phyloP scores from a whole-genome alignment of 2,888 invertebrate genomes.

The Tipula unca region DNA sequence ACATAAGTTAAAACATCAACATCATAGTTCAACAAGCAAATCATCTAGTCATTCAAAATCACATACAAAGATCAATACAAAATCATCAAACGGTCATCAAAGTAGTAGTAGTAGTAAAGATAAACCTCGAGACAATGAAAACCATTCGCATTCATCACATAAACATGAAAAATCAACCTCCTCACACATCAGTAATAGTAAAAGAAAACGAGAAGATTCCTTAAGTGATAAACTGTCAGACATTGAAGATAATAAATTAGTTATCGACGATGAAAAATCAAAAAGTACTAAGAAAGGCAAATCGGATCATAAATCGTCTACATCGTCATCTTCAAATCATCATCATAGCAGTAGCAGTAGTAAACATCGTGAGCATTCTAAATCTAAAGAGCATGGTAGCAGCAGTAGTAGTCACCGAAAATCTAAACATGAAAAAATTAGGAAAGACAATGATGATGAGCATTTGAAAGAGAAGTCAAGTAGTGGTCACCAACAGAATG shows the following conservation, averaged over 20 bases:
- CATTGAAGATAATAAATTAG: slow-evolving; percentile 25
- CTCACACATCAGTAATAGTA: neutral
- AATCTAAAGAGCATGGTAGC: neutral
- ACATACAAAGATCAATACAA: neutral
- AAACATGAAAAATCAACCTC: slow-evolving; percentile 19
- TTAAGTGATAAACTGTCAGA: slow-evolving; percentile 21
- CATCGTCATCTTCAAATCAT: slow-evolving; percentile 3
- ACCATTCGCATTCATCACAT: slow-evolving; percentile 24
- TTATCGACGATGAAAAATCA: slow-evolving; percentile 23
- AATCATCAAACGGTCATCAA: slow-evolving; percentile 25
- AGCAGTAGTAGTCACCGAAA: neutral
- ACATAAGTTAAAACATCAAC: neutral
- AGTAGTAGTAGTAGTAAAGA: slow-evolving; percentile 26
- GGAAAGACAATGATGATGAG: neutral
- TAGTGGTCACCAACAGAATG: neutral
- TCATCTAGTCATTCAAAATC: slow-evolving; percentile 20
- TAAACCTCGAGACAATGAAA: slow-evolving; percentile 24
- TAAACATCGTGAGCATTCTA: slow-evolving; percentile 1
- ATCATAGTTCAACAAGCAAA: slow-evolving; percentile 18
- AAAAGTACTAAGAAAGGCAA: neutral
- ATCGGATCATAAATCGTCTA: neutral
- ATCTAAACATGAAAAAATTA: neutral
- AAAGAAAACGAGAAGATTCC: neutral
- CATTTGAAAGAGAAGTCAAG: neutral
- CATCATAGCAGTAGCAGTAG: slow-evolving; percentile 15